These are phyloP conservation scores for Cephalopholis sonnerati DNA, from an alignment of 2,113 vertebrate species.

Conservation along the genomic window DNA sequence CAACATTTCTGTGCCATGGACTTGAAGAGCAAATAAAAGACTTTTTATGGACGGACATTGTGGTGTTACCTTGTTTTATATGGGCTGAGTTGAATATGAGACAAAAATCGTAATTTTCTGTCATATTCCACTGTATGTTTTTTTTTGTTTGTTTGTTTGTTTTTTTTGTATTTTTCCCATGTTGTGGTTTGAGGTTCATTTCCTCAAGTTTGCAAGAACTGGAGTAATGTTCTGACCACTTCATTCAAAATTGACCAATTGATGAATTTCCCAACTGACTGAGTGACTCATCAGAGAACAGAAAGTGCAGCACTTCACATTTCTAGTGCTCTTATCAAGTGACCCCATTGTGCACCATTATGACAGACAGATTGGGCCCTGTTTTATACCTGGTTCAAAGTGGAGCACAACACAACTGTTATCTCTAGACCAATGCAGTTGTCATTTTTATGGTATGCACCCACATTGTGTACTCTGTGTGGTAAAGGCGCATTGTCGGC, in stretches of 20 bases:
- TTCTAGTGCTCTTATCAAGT: not conserved
- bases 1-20: not conserved
- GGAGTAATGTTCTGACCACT: not conserved
- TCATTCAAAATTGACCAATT: not conserved
- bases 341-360: not conserved
- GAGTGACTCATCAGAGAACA: not conserved
- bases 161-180: not conserved
- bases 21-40: constrained; percentile 43
- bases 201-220: not conserved
- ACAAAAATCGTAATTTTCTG: too few relatives aligned
- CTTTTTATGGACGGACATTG: not conserved
- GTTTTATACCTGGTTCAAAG: too few relatives aligned
- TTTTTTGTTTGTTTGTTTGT: too few relatives aligned
- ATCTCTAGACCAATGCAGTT: too few relatives aligned
- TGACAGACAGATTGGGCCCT: not conserved
- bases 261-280: not conserved
- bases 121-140: not conserved
- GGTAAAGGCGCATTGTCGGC: too few relatives aligned
- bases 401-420: too few relatives aligned
- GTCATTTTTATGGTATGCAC: too few relatives aligned
- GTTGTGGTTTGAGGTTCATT: not conserved
- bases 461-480: too few relatives aligned
- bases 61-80: not conserved
- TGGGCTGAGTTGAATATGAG: not conserved
- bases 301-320: constrained; percentile 10